phyloP scores from a whole-genome alignment of 2,797 vertebrate genomes.

The Sebastes minor region DNA sequence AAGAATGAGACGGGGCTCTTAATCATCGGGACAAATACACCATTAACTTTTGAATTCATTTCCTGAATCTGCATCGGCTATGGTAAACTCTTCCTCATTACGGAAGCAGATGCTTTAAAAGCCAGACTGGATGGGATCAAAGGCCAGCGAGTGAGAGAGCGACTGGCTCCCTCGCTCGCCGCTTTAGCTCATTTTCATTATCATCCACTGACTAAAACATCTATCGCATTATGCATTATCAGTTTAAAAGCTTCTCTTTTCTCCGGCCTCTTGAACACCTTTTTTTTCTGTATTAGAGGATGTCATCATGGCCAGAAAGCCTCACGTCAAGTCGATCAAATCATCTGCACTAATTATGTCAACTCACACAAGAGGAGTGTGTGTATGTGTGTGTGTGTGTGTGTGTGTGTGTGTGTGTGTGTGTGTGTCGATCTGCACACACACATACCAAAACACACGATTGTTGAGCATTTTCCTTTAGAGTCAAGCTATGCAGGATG shows the following conservation, averaged over 20 bases:
- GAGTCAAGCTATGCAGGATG: slow-evolving; percentile 28
- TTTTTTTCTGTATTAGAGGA: slow-evolving; percentile 36
- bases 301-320: slow-evolving; percentile 44
- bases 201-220: slow-evolving; percentile 73
- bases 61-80: slow-evolving; percentile 77
- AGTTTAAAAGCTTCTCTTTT: slow-evolving; percentile 72
- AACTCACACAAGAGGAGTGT: neutral
- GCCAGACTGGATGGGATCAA: slow-evolving; percentile 76
- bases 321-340: slow-evolving; percentile 53
- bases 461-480: neutral
- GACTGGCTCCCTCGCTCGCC: slow-evolving; percentile 51
- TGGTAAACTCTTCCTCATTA: slow-evolving; percentile 83
- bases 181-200: slow-evolving; percentile 77
- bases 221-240: slow-evolving; percentile 70
- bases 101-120: slow-evolving; percentile 80
- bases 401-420: neutral
- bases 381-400: neutral
- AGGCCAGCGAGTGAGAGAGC: slow-evolving; percentile 67
- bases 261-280: slow-evolving; percentile 52
- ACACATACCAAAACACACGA: neutral
- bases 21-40: slow-evolving; percentile 83
- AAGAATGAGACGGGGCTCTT: slow-evolving; percentile 75
- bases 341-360: slow-evolving; percentile 26
- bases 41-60: slow-evolving; percentile 82
- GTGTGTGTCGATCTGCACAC: neutral